Evolutionary conservation across 2,113 vertebrate genomes (phyloP), one percentile per base, ranked within the genome.

Genomic region (Peromyscus maniculatus): DNA sequence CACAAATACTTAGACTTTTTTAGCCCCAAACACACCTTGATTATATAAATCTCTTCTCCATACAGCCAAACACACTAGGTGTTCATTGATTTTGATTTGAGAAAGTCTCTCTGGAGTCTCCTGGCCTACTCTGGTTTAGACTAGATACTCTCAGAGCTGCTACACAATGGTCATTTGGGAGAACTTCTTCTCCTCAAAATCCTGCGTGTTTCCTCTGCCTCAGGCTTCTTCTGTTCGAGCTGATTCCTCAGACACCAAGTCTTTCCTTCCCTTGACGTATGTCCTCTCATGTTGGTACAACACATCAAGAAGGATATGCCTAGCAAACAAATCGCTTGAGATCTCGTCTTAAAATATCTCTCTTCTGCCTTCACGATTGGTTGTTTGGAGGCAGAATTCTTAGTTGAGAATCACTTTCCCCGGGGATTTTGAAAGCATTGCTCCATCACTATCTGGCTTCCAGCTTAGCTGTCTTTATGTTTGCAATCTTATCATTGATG

Each of bases 371-470:
- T 79, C 49, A 21, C 19, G 59, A 87, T 24, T 88, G 55, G 57
- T 59, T 69, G 39, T 62, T 92, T 94, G 33, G 74, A 26, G 74
- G 71, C 43, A 86, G 67, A 93, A 89, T 94, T 93, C 52, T 57
- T 88, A 66, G n/a, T 86, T 93, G 66, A 24, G 28, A 94, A 80
- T 86, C 67, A 66, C 72, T 78, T 88, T 80, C 75, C 77, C 9
- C 90, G 67, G 21, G 89, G 72, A 89, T 52, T 93, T 78, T 89
- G 9, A 79, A 91, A 97, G 46, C 17, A 93, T 57, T 89, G 12
- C 26, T 67, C 33, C 5, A 43, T 80, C 77, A 31, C 21, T 84
- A 11, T 55, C 84, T 79, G 77, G 72, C 55, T 79, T 96, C 64
- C 22, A 64, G 19, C 5, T 36, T 62, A 49, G 55, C 19, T 91